Evolutionary conservation across 2,797 vertebrate species (phyloP), one percentile per base, ranked within the genome.

Genomic region (Holocentrus rufus): DNA sequence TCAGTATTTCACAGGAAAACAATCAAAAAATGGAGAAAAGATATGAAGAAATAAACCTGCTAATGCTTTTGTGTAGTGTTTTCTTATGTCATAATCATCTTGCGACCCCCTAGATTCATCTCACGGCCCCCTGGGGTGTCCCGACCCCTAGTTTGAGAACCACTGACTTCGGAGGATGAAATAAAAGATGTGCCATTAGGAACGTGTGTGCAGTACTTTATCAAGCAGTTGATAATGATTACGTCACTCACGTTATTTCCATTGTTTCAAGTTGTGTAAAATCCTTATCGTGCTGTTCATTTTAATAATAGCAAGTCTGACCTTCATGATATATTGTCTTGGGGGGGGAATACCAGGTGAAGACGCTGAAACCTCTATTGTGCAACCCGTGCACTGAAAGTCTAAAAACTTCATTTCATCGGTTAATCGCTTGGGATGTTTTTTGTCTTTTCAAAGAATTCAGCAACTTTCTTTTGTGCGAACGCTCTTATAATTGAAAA

Each of bases 211-310:
- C 57, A 55, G 58, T 65, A 14, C 62, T 80, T 65, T 57, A 67
- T 74, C 15, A 69, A 9, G 22, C 17, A 10, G 47, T 20, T 60
- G 67, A 77, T 81, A 31, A 67, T 69, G 62, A 57, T 64, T 74
- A 54, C 74, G 36, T 53, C 31, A 23, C n/a, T 69, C 54, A 70
- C 52, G 20, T n/a, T 58, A 60, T 36, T 55, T 59, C 2, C 25
- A 58, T 71, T 56, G 47, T 55, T 63, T 46, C 71, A 42, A 64
- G 7, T 77, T 55, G 46, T 39, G 34, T 36, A 66, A 65, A 81
- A 27, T 27, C 44, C 31, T 76, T 61, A 64, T 34, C 50, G 49
- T 52, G 23, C 20, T 47, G 25, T 71, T 77, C 8, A 54, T 74
- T 70, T 34, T 65, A 72, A 69, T 79, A 63, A 39, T 57, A 22